phyloP scores from a whole-genome alignment of 2,113 vertebrate genomes.

The Caranx ignobilis region DNA sequence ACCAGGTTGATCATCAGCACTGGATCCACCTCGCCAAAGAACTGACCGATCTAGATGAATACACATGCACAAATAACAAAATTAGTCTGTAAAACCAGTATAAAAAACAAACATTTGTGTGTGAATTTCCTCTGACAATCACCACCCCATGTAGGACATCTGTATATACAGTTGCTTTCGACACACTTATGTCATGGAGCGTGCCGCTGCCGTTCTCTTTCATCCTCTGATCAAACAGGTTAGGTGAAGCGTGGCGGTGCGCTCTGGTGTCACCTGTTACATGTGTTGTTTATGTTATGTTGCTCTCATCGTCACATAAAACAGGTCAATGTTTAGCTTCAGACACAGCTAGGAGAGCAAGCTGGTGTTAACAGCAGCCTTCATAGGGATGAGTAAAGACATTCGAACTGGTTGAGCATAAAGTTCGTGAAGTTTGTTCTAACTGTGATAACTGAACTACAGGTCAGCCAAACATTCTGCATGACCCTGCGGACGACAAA shows the following conservation, averaged over 20 bases:
- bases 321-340: background rate
- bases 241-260: background rate
- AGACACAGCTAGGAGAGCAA: constrained; percentile 6
- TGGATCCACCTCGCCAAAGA: constrained; percentile 97
- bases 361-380: background rate
- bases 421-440: background rate
- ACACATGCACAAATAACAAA: constrained; percentile 24
- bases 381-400: background rate
- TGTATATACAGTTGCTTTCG: background rate
- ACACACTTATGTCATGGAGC: background rate
- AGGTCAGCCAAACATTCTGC: background rate
- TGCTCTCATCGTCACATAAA: background rate
- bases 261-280: background rate
- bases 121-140: background rate
- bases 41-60: constrained; percentile 85
- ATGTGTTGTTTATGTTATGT: background rate
- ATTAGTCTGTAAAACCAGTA: background rate
- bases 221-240: background rate
- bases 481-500: constrained; percentile 10
- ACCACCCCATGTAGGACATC: background rate
- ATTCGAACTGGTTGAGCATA: background rate
- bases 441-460: background rate
- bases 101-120: background rate
- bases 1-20: constrained; percentile 93
- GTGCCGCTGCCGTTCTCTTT: background rate